Base-by-base conservation (phyloP, 2,113 vertebrate genomes). In the Lampris megalopsis region DNA sequence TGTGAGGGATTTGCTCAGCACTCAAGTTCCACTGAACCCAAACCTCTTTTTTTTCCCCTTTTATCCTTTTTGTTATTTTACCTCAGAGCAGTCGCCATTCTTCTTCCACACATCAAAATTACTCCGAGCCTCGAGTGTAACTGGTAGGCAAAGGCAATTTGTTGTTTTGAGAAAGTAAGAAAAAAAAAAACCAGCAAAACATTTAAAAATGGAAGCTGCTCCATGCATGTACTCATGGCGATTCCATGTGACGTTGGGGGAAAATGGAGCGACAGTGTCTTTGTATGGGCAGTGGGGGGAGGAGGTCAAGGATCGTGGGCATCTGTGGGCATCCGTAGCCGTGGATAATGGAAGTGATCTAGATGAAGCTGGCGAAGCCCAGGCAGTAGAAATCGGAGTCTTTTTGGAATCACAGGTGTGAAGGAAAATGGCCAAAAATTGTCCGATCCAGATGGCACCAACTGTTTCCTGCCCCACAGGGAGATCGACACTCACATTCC, bases 321-420 rank as follows among this genome's bases (percentile, higher is more conserved):
- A 71, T 71, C 64, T 83, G 75, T 60, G n/a, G n/a, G n/a, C n/a
- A n/a, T n/a, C n/a, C 81, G 73, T 83, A 80, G 84, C 84, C 74
- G 63, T 37, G 4, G 67, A 68, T 75, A 77, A 76, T 84, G 67
- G 62, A 72, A 82, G 64, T 65, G 64, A 83, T 70, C 3, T 36
- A 56, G 13, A 43, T 53, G 52, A 61, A 52, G 3, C 42, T 57
- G 10, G 7, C 56, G 11, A n/a, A 58, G 60, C 43, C 58, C 8
- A 24, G 24, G 49, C 47, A 69, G 66, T 4, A 37, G 63, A 61
- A 48, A 77, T 50, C n/a, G 10, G 38, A 63, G 41, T 11, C 38
- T 68, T 74, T 24, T 66, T 37, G 49, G 70, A 63, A 52, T 36
- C 52, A 47, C 59, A 78, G 57, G 13, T 79, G 73, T 52, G 60